Conservation (phyloP, 2,113 vertebrate species). For the Heteronetta atricapilla region DNA sequence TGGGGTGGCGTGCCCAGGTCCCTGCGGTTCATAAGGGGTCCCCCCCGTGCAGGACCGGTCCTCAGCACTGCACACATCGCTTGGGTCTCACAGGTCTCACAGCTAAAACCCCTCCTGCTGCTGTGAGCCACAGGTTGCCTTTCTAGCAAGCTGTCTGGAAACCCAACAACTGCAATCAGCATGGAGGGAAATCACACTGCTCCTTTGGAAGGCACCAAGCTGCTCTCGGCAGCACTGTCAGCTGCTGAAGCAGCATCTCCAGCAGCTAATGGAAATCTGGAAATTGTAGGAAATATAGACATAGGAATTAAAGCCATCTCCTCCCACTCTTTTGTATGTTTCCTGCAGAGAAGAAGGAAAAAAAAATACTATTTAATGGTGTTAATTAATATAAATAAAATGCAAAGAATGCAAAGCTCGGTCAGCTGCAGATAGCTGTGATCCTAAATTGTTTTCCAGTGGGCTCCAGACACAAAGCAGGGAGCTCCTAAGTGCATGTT, state of each 20-base stretch:
- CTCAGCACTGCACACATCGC: neutral
- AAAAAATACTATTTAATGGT: neutral
- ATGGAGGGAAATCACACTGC: neutral
- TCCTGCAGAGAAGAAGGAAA: neutral
- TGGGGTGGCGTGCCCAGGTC: neutral
- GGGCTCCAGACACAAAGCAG: neutral
- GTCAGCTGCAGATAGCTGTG: neutral
- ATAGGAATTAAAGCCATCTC: neutral
- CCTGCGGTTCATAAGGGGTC: neutral
- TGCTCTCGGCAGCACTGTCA: neutral
- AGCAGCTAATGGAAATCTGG: neutral
- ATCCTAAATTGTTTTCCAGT: neutral
- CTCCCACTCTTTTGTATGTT: neutral
- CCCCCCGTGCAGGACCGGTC: rapidly evolving
- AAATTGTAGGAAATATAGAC: neutral
- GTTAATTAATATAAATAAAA: neutral
- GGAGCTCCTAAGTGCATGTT: neutral
- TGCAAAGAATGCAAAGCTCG: neutral
- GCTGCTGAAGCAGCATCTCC: neutral
- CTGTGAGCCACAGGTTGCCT: neutral
- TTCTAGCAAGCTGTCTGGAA: neutral
- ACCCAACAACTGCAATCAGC: neutral
- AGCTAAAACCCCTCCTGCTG: neutral
- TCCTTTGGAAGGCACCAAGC: rapidly evolving
- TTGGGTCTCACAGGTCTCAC: neutral